A percentile compares a stretch with the other conserved stretches of the same genome.
Conservation (phyloP, 2,797 vertebrate species). For the Falco peregrinus region DNA sequence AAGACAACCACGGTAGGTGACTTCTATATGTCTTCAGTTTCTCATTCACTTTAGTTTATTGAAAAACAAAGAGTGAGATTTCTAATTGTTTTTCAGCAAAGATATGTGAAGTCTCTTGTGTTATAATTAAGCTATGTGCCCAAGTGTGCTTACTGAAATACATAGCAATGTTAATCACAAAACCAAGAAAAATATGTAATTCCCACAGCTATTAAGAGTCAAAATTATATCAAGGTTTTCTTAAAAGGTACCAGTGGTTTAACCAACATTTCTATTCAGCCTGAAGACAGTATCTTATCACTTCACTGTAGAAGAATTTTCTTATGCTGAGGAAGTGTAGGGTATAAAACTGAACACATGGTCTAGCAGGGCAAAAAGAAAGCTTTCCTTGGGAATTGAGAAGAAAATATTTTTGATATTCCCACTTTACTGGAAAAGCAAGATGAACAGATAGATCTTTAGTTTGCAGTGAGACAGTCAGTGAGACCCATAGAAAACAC, state of each 20-base stretch:
- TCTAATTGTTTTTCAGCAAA: neutral
- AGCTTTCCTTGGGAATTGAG: neutral
- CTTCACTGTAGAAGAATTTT: neutral
- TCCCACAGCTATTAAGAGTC: neutral
- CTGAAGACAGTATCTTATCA: neutral
- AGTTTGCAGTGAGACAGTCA: neutral
- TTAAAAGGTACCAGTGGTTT: neutral
- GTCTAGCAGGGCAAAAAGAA: neutral
- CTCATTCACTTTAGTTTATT: neutral
- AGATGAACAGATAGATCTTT: neutral
- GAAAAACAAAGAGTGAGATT: neutral
- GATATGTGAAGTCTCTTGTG: neutral
- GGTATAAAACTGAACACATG: neutral
- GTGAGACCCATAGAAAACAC: neutral
- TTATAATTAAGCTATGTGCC: neutral
- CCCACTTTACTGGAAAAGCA: neutral
- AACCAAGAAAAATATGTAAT: neutral
- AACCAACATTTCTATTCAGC: neutral
- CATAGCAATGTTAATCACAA: neutral
- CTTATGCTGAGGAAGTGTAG: neutral
- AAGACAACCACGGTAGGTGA: constrained; percentile 96
- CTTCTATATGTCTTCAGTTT: neutral
- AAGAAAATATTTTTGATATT: neutral
- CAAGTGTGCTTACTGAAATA: neutral
- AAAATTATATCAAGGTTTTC: neutral